phyloP scores from a whole-genome alignment of 1,140 invertebrate genomes.

The Tetranychus cinnabarinus region DNA sequence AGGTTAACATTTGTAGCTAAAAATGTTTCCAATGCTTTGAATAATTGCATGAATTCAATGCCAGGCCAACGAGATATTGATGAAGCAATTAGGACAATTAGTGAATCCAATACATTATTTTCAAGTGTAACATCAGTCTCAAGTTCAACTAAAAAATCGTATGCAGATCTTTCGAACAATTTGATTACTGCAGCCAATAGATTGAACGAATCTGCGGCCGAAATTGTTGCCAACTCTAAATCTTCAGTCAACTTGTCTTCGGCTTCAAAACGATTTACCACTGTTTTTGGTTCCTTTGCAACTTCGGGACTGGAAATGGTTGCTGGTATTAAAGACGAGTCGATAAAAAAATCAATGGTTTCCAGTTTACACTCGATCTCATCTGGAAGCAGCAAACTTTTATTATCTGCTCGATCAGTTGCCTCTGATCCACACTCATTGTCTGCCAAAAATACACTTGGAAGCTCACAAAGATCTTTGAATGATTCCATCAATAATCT shows the following conservation, averaged over 20 bases:
- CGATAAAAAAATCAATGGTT: constrained; percentile 49
- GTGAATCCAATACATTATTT: constrained; percentile 27
- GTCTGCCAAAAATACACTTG: constrained; percentile 66
- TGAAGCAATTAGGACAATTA: constrained; percentile 53
- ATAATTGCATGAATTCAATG: constrained; percentile 43
- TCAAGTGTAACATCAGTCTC: not conserved
- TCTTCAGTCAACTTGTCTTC: constrained; percentile 40
- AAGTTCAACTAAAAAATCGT: constrained; percentile 35
- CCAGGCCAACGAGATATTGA: constrained; percentile 70
- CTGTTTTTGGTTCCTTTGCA: constrained; percentile 48
- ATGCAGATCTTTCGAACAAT: constrained; percentile 60
- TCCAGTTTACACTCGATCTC: constrained; percentile 63
- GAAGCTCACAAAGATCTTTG: constrained; percentile 58
- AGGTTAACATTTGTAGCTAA: constrained; percentile 30
- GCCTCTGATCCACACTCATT: constrained; percentile 66
- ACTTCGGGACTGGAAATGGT: constrained; percentile 55
- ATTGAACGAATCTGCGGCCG: constrained; percentile 53
- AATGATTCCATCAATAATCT: constrained; percentile 80
- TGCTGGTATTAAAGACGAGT: constrained; percentile 42
- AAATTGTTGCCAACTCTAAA: constrained; percentile 42
- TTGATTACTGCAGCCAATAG: constrained; percentile 53
- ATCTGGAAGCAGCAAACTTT: constrained; percentile 57
- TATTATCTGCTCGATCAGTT: constrained; percentile 63
- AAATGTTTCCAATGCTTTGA: constrained; percentile 24
- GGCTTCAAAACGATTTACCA: constrained; percentile 31